Evolutionary conservation across 2,888 invertebrate genomes (phyloP).

Genomic region (Hypselothyrea guttata): DNA sequence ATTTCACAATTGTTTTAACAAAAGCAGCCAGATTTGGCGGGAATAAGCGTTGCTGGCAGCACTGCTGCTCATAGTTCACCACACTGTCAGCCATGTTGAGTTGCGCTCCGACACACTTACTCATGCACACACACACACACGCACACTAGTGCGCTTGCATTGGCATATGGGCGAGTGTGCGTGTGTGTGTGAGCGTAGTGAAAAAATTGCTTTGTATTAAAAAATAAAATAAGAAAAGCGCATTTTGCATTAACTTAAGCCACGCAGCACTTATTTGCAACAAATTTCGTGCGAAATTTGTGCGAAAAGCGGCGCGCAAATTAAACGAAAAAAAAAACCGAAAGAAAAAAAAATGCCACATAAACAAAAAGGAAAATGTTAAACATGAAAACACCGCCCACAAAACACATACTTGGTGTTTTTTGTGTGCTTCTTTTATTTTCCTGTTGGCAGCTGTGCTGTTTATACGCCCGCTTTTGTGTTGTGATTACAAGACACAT

Average conservation of each 20-base stretch:
- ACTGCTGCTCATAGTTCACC: conserved; percentile 49
- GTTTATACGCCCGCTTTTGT: background rate
- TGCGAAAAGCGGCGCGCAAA: conserved; percentile 4
- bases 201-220: conserved; percentile 32
- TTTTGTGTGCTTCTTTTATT: background rate
- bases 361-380: conserved; percentile 52
- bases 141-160: conserved; percentile 27
- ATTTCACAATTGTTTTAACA: no score
- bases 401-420: conserved; percentile 30
- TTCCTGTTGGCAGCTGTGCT: conserved; percentile 1
- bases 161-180: conserved; percentile 31
- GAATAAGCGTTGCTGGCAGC: no score
- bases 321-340: conserved; percentile 21
- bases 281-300: conserved; percentile 5
- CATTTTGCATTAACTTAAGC: conserved; percentile 60
- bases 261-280: conserved; percentile 46
- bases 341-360: conserved; percentile 61
- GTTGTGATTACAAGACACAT: conserved; percentile 12
- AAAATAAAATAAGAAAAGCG: conserved; percentile 27
- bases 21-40: no score
- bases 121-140: conserved; percentile 40
- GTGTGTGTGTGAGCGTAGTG: conserved; percentile 32
- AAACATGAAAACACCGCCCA: conserved; percentile 58
- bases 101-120: conserved; percentile 71
- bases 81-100: conserved; percentile 72